Evolutionary conservation across 1,140 invertebrate species (phyloP).

Genomic region (Plectrocnemia conspersa): DNA sequence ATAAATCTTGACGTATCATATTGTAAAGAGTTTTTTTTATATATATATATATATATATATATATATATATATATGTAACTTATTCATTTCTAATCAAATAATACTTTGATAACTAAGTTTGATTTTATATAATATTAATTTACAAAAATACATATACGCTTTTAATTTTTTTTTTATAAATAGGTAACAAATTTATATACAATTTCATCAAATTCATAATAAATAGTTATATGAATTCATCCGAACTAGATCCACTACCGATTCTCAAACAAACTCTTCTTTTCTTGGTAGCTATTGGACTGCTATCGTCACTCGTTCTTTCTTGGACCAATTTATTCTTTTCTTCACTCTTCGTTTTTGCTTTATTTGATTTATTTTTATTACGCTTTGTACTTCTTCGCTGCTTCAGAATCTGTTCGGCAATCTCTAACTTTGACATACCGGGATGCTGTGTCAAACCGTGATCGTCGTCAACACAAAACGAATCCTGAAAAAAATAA

Average conservation of each 20-base stretch:
- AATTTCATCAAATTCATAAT: too few relatives aligned
- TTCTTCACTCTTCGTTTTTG: slow-evolving; percentile 6
- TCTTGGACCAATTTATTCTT: background rate
- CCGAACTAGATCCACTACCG: slow-evolving; percentile 27
- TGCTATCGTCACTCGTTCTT: slow-evolving; percentile 21
- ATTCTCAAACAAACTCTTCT: slow-evolving; percentile 20
- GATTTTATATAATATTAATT: background rate
- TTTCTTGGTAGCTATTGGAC: slow-evolving; percentile 16
- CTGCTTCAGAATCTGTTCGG: slow-evolving; percentile 43
- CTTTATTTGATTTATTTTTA: slow-evolving; percentile 7
- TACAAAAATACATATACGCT: background rate
- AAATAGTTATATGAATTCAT: slow-evolving; percentile 15
- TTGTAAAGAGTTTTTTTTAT: too few relatives aligned
- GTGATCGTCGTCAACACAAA: slow-evolving; percentile 46
- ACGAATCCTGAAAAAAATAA: slow-evolving; percentile 44
- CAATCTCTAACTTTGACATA: slow-evolving; percentile 44
- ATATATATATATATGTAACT: too few relatives aligned
- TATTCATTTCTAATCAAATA: too few relatives aligned
- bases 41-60: too few relatives aligned
- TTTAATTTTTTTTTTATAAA: background rate
- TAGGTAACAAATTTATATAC: background rate
- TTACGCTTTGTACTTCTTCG: slow-evolving; percentile 39
- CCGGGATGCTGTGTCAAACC: slow-evolving; percentile 46
- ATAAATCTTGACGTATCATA: too few relatives aligned
- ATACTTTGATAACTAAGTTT: too few relatives aligned